These are phyloP conservation scores for Colletes collaris DNA, from an alignment of 2,888 invertebrate species.

Conservation along the genomic window DNA sequence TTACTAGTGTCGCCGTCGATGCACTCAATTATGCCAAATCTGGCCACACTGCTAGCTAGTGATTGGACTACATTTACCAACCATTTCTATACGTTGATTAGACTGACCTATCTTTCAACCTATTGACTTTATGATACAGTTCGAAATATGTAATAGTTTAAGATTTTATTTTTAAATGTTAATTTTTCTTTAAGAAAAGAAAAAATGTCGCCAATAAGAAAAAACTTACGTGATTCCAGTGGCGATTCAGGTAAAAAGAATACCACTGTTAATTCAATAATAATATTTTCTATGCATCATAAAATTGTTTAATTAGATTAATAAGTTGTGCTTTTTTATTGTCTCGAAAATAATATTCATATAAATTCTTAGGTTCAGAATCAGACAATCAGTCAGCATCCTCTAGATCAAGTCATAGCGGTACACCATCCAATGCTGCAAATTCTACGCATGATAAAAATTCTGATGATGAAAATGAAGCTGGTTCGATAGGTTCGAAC, in stretches of 20 bases:
- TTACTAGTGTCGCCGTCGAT: too few species aligned
- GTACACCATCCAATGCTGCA: constrained; percentile 81
- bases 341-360: background rate
- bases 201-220: constrained; percentile 70
- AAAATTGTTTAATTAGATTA: background rate
- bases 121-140: background rate
- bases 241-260: constrained; percentile 74
- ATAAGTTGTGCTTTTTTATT: background rate
- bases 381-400: constrained; percentile 84
- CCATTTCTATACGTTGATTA: background rate
- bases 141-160: constrained; percentile 9
- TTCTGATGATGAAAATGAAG: constrained; percentile 73
- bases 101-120: background rate
- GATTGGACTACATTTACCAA: background rate
- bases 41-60: too few species aligned
- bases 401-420: constrained; percentile 82
- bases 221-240: constrained; percentile 72
- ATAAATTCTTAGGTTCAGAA: constrained; percentile 80
- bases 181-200: background rate
- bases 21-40: too few species aligned
- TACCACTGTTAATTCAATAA: constrained; percentile 11
- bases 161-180: constrained; percentile 1
- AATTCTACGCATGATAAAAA: constrained; percentile 69
- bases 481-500: constrained; percentile 69
- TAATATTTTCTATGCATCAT: background rate